Percentiles rank a stretch among this genome's conserved stretches.
These are phyloP conservation scores for Crypturellus undulatus DNA, from an alignment of 2,113 vertebrate genomes.

Conservation along the genomic window DNA sequence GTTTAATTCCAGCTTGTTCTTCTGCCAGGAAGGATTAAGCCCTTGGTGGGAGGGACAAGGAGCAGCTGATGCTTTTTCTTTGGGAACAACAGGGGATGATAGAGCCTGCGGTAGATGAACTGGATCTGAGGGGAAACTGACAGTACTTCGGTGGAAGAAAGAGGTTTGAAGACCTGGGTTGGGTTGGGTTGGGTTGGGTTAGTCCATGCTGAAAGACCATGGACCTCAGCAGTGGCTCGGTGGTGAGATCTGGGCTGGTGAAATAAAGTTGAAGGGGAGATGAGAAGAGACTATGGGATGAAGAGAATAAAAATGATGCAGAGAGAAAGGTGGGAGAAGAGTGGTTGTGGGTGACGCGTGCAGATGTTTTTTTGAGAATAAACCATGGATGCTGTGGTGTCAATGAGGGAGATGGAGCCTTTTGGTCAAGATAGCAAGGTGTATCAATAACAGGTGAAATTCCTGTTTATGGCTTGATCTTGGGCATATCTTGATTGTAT, in stretches of 20 bases:
- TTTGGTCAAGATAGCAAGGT: background rate
- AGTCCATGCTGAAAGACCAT: background rate
- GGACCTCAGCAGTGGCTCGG: background rate
- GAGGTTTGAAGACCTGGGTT: background rate
- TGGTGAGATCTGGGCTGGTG: background rate
- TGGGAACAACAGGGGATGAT: background rate
- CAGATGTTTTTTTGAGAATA: background rate
- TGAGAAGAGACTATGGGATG: background rate
- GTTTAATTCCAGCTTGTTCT: background rate
- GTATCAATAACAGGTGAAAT: background rate
- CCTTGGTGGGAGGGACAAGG: conserved; percentile 42
- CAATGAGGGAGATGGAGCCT: background rate
- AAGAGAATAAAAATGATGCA: background rate
- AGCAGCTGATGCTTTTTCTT: conserved; percentile 58
- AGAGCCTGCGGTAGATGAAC: background rate
- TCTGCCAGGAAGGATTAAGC: conserved; percentile 61
- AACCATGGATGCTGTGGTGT: background rate
- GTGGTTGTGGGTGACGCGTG: background rate
- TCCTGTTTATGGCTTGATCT: background rate
- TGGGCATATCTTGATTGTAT: background rate
- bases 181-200: background rate
- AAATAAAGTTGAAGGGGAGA: background rate
- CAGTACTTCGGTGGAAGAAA: background rate
- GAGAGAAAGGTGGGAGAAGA: background rate
- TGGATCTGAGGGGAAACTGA: background rate